Percentiles rank a stretch among this genome's conserved stretches.
These are phyloP conservation scores for Setipinna tenuifilis DNA, from an alignment of 2,797 vertebrate genomes.

Conservation along the genomic window DNA sequence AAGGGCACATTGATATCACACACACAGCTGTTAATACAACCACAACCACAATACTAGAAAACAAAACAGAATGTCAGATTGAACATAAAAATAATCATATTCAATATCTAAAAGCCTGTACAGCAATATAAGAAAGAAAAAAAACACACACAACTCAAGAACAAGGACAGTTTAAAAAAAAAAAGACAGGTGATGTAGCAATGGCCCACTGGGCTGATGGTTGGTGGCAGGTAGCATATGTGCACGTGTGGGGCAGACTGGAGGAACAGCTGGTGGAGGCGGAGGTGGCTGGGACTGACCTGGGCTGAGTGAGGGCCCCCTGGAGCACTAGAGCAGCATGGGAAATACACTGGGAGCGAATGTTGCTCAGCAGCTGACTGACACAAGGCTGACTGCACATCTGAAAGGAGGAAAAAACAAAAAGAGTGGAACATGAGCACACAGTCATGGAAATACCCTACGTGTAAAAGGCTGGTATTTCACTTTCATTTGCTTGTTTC, in stretches of 20 bases:
- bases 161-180: background rate
- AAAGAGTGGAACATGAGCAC: background rate
- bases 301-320: conserved; percentile 92
- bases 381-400: conserved; percentile 97
- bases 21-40: background rate
- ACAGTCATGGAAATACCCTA: background rate
- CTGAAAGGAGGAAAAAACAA: conserved; percentile 64
- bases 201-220: background rate
- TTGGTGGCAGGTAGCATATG: conserved; percentile 6
- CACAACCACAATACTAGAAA: background rate
- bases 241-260: background rate
- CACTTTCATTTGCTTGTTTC: background rate
- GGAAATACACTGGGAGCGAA: conserved; percentile 98
- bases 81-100: too few species aligned
- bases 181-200: background rate
- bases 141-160: background rate
- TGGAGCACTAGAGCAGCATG: conserved; percentile 95
- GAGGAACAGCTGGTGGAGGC: background rate
- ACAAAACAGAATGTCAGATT: background rate
- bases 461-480: background rate
- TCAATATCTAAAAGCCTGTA: background rate
- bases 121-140: background rate
- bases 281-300: conserved; percentile 70
- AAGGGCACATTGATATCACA: background rate
- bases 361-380: conserved; percentile 98